Base-by-base conservation (phyloP, 2,113 vertebrate species). In the Scolopax mira region DNA sequence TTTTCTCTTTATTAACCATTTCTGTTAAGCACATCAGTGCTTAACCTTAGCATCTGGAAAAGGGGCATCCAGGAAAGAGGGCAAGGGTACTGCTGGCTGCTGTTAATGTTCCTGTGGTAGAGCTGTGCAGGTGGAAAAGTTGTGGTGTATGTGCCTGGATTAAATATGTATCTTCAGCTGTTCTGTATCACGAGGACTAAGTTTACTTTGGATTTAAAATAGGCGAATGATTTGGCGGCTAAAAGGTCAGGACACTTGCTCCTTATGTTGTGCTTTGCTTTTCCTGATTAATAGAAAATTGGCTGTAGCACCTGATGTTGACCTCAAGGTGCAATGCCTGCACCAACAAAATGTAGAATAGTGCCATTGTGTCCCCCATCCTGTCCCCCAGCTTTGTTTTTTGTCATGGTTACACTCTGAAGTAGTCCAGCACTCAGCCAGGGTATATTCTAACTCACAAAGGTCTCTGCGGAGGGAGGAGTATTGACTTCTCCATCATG, bases 201-300 rank as follows among this genome's bases (percentile, higher is more conserved):
- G 97, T 91, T 96, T 95, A 93, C 79, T 93, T 61, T 35, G 84
- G 83, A 87, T 93, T 96, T 94, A 95, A 97, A 97, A 95, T 62
- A 93, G 91, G 86, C n/a, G 61, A 85, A 52, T 69, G 41, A 96
- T 90, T 96, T 79, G 69, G 46, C 86, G 86, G 57, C 78, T 94
- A 21, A 92, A 93, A 97, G 85, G 94, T 95, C 89, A 90, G 79
- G 82, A 71, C 25, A 49, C 35, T 8, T 31, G 46, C 37, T 94
- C 69, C 74, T 96, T 79, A 72, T 80, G 85, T 77, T 51, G 64
- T 65, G 23, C 61, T 89, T 92, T 90, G 61, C 88, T 80, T 69
- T 84, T 83, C 58, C 74, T 35, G 65, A 44, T 85, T 62, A 75
- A n/a, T 17, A 89, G 83, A 57, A 95, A 92, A 51, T 74, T 61